Percentiles rank a stretch among this genome's conserved stretches.
phyloP scores from a whole-genome alignment of 30 jellyfish, hydroid and myxozoan genomes.

The Aurelia sp. region DNA sequence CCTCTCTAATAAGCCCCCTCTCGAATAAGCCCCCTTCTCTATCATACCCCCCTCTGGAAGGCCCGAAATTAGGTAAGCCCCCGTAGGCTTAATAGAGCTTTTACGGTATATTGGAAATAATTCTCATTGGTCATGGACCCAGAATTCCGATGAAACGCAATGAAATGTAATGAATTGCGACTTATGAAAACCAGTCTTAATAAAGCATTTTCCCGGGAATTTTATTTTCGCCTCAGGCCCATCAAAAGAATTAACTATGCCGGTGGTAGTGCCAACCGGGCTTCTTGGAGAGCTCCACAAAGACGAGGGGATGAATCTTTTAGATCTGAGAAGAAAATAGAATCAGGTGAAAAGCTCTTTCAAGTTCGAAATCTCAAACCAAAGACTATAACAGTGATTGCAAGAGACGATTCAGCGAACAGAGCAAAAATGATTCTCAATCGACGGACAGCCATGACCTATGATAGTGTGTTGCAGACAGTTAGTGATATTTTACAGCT shows the following conservation, averaged over 20 bases:
- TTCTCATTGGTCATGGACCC: too few species aligned
- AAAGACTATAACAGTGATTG: slow-evolving; percentile 63
- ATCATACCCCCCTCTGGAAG: too few species aligned
- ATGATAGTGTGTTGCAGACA: slow-evolving; percentile 64
- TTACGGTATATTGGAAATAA: too few species aligned
- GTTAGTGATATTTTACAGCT: slow-evolving; percentile 66
- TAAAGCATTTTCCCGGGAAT: too few species aligned
- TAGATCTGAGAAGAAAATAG: slow-evolving; percentile 18
- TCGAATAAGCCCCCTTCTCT: too few species aligned
- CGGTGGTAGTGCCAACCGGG: slow-evolving; percentile 43
- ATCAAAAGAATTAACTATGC: slow-evolving; percentile 53
- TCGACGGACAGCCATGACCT: slow-evolving; percentile 56
- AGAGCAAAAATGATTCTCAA: slow-evolving; percentile 59
- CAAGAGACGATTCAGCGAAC: slow-evolving; percentile 70
- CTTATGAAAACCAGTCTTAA: too few species aligned
- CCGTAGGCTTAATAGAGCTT: too few species aligned
- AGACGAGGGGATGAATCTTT: background rate
- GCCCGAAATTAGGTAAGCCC: too few species aligned
- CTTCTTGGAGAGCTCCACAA: slow-evolving; percentile 43
- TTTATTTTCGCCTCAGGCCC: slow-evolving; percentile 34
- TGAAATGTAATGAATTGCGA: too few species aligned
- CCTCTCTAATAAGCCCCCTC: too few species aligned
- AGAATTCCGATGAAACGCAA: too few species aligned
- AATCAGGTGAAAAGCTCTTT: slow-evolving; percentile 58
- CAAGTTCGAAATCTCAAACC: slow-evolving; percentile 59